Evolutionary conservation across 2,113 vertebrate genomes (phyloP).

Genomic region (Leucopsar rothschildi): DNA sequence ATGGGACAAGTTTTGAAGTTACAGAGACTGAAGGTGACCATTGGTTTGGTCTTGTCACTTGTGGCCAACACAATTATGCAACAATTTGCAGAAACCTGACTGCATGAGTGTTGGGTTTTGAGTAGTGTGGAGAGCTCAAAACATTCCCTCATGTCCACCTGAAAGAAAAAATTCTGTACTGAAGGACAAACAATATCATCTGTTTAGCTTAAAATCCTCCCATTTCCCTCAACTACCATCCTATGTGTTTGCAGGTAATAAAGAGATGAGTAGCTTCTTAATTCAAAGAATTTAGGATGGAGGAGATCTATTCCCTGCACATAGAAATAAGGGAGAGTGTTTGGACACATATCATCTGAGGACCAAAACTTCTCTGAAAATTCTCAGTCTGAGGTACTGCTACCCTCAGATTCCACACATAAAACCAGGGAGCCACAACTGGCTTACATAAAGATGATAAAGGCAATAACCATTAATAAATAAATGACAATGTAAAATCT

Average conservation of each 20-base stretch:
- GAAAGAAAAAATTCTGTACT: not conserved
- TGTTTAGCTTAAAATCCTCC: not conserved
- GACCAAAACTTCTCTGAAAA: not conserved
- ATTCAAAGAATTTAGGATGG: not conserved
- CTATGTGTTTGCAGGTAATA: not conserved
- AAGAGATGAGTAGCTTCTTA: not conserved
- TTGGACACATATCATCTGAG: not conserved
- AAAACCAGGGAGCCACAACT: not conserved
- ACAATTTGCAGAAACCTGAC: not conserved
- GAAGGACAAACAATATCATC: not conserved
- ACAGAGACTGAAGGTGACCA: not conserved
- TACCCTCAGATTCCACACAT: not conserved
- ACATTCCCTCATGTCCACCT: not conserved
- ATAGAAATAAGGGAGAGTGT: not conserved
- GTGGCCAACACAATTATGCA: not conserved
- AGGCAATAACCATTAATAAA: not conserved
- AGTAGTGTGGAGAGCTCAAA: not conserved
- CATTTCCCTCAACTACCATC: not conserved
- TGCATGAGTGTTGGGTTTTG: not conserved
- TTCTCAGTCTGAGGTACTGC: not conserved
- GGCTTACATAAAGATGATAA: not conserved
- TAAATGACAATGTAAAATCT: not conserved
- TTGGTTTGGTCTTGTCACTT: not conserved
- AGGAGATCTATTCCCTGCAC: not conserved
- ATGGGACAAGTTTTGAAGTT: not conserved